Evolutionary conservation across 2,113 vertebrate species (phyloP).

Genomic region (Pachypanchax playfairii): DNA sequence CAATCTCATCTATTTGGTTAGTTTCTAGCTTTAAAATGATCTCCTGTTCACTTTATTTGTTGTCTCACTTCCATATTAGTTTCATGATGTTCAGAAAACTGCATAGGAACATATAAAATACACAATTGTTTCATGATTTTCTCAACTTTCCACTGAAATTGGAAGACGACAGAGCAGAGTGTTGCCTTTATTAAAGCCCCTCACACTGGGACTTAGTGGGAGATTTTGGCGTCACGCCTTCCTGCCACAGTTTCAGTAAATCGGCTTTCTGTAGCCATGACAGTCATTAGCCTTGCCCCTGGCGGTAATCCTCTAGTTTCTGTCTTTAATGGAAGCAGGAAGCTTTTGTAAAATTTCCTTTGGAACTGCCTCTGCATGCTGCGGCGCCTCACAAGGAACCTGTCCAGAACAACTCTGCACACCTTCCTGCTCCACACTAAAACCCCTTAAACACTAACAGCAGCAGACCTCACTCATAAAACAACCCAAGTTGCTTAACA

Average conservation of each 20-base stretch:
- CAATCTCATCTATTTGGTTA: too few relatives aligned
- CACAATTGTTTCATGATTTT: constrained; percentile 30
- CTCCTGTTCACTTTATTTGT: background rate
- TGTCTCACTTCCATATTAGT: background rate
- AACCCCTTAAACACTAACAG: constrained; percentile 16
- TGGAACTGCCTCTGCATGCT: constrained; percentile 37
- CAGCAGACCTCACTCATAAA: background rate
- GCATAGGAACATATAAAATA: constrained; percentile 11
- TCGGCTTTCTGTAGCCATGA: constrained; percentile 78
- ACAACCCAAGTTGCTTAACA: constrained; percentile 22
- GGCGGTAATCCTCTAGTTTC: constrained; percentile 76
- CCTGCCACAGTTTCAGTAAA: constrained; percentile 72
- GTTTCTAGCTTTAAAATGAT: background rate
- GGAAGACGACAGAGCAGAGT: constrained; percentile 38
- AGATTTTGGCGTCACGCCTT: constrained; percentile 76
- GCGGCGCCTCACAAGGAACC: constrained; percentile 44
- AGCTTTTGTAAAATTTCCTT: constrained; percentile 59
- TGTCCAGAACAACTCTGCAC: constrained; percentile 23
- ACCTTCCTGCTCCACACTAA: constrained; percentile 28
- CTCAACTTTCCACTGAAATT: constrained; percentile 44
- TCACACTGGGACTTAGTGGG: constrained; percentile 70
- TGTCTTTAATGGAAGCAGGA: constrained; percentile 72
- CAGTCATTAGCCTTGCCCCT: constrained; percentile 77
- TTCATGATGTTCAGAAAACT: background rate
- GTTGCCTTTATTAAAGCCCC: constrained; percentile 69